Base-by-base conservation (phyloP, 2,797 vertebrate species). In the Ciconia nigra region DNA sequence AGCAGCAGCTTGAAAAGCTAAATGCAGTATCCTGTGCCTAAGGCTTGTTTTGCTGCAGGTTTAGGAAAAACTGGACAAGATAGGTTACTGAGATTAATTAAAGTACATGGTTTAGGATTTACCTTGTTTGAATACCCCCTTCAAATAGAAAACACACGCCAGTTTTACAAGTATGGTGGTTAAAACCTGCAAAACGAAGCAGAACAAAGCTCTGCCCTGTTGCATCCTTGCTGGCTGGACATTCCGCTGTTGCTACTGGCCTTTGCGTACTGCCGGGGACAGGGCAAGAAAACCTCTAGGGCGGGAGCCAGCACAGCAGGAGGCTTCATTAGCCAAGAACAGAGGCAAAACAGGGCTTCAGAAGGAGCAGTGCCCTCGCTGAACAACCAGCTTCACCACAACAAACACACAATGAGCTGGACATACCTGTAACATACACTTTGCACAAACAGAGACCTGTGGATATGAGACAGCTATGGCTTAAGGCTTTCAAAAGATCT, bases 11-110 rank as follows among this genome's bases (percentile, higher is more conserved):
- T 96, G 89, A 61, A 94, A 94, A 95, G 57, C 69, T 93, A 65
- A 93, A 90, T 7, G 35, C 69, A 46, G 44, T 28, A 87, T 74
- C 82, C 54, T 73, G 67, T 59, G 44, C 58, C 91, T 95, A 81
- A 87, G 90, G 91, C 88, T 96, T 73, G 37, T 87, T 96, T 97
- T 96, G 80, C 44, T 90, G 58, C 49, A 93, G 58, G 83, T 71
- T 72, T 63, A 96, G 81, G 31, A 70, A 69, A 87, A 92, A 35
- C 0, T 0, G 4, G 67, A 55, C 42, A 93, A 79, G 63, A 65
- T 62, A 94, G 94, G 31, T 61, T 63, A 73, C 59, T 15, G 35
- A 79, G 66, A 52, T 42, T 39, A 85, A 83, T 52, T 33, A 66
- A 39, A 70, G 58, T 49, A 51, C 61, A 25, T 0, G 0, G 9